Conservation (phyloP, 2,888 invertebrate genomes). For the Heteropelma amictum region DNA sequence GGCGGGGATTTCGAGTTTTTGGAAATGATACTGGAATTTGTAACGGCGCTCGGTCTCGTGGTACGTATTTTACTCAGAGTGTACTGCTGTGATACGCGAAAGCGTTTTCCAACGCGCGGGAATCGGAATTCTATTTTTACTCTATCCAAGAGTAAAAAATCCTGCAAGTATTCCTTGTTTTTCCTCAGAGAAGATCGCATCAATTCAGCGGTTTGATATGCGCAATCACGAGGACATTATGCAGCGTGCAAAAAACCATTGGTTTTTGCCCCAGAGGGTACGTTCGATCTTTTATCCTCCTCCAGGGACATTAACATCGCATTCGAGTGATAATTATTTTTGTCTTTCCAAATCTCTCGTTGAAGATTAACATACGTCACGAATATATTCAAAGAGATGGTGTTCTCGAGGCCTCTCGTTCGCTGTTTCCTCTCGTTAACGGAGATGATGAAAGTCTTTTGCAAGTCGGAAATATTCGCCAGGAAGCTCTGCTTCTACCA, state of each 20-base stretch:
- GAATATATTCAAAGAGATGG: constrained; percentile 71
- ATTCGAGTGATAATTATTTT: too few species aligned
- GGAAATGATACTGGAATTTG: constrained; percentile 70
- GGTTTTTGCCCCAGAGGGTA: constrained; percentile 69
- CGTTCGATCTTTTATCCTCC: too few species aligned
- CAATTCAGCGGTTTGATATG: constrained; percentile 74
- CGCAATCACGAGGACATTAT: constrained; percentile 67
- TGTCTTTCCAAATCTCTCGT: too few species aligned
- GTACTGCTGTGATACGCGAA: too few species aligned
- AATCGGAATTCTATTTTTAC: background rate
- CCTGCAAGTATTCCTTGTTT: background rate
- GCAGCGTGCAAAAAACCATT: constrained; percentile 67
- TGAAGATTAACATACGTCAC: constrained; percentile 66
- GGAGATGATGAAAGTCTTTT: constrained; percentile 67
- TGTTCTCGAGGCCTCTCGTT: constrained; percentile 71
- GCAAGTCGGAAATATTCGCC: constrained; percentile 59
- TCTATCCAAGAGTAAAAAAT: background rate
- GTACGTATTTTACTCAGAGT: constrained; percentile 60
- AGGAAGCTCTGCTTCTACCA: constrained; percentile 64
- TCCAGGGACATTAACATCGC: too few species aligned
- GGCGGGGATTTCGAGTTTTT: constrained; percentile 69
- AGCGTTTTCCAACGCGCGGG: background rate
- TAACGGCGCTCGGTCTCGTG: constrained; percentile 67
- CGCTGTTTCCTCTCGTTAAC: constrained; percentile 67
- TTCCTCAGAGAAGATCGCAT: constrained; percentile 71